Evolutionary conservation across 2,888 invertebrate species (phyloP), one percentile per base, ranked within the genome.

Genomic region (Monoplex corrugatus): DNA sequence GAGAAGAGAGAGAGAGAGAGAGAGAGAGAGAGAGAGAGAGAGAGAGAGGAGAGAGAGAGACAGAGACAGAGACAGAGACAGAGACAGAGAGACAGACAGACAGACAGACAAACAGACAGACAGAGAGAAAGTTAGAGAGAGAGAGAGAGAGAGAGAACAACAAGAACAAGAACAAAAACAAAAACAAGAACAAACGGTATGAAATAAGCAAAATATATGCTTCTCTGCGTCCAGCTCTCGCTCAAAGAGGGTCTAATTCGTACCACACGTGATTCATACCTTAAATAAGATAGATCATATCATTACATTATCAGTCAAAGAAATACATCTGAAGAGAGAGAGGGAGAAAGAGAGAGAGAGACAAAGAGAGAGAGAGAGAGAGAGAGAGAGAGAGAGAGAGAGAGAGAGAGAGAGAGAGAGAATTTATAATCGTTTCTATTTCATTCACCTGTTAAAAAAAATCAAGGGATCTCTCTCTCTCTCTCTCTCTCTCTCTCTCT

Each of bases 371-470:
- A 75, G 38, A 16, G 75, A 75, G 38, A 38, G 75, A 75, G 38
- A 75, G 75, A 75, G 75, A 38, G 38, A 75, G 75, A 75, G 75
- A 68, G 68, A n/a, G 68, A 75, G 38, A 75, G 75, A 75, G 75
- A 75, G 38, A 38, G 75, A 75, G 75, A 75, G 75, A 38, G 38
- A 75, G 75, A 75, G 3, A 38, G 75, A 75, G 19, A 75, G 75
- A 1, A 32, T n/a, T n/a, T n/a, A n/a, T n/a, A n/a, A n/a, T n/a
- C n/a, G n/a, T n/a, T n/a, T n/a, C n/a, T n/a, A n/a, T n/a, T n/a
- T n/a, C n/a, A n/a, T n/a, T n/a, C n/a, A n/a, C n/a, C n/a, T n/a
- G n/a, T n/a, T n/a, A n/a, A n/a, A n/a, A n/a, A n/a, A n/a, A n/a
- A n/a, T n/a, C n/a, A n/a, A n/a, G n/a, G n/a, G n/a, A n/a, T n/a